Conservation (phyloP, 2,888 invertebrate species). For the Noctua pronuba region DNA sequence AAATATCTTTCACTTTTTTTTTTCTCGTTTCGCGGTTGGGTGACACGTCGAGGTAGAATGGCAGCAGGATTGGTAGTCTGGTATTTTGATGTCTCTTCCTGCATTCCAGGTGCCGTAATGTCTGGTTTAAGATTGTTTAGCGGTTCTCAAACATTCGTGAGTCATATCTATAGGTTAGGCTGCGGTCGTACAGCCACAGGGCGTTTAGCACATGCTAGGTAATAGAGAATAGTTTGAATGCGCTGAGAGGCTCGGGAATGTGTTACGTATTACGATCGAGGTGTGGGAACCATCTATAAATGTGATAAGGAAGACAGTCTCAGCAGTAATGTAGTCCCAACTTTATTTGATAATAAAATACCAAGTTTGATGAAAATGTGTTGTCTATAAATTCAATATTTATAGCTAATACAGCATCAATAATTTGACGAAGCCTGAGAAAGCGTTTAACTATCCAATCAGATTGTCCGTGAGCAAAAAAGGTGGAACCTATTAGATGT, state of each 20-base stretch:
- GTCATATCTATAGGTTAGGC: background rate
- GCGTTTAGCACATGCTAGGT: background rate
- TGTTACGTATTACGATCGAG: conserved; percentile 19
- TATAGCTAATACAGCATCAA: conserved; percentile 52
- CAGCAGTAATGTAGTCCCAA: conserved; percentile 1
- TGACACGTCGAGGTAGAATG: conserved; percentile 80
- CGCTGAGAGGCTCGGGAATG: conserved; percentile 19
- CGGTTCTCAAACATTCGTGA: conserved; percentile 15
- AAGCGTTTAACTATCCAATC: conserved; percentile 65
- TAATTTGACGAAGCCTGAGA: conserved; percentile 57
- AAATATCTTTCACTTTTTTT: conserved; percentile 82
- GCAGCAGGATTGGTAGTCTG: conserved; percentile 68
- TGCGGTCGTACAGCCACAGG: background rate
- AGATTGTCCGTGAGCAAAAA: conserved; percentile 57
- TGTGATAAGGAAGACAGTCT: conserved; percentile 40
- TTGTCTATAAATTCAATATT: conserved; percentile 56
- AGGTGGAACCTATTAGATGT: conserved; percentile 54
- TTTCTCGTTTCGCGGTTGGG: conserved; percentile 85
- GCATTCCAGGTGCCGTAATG: conserved; percentile 63
- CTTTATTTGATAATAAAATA: conserved; percentile 63
- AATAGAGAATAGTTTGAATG: conserved; percentile 11
- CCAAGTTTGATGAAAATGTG: conserved; percentile 47
- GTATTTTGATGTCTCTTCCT: conserved; percentile 74
- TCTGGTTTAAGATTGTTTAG: conserved; percentile 41
- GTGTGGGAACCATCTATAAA: conserved; percentile 27